Base-by-base conservation (phyloP, 2,113 vertebrate species). In the Tachysurus fulvidraco region DNA sequence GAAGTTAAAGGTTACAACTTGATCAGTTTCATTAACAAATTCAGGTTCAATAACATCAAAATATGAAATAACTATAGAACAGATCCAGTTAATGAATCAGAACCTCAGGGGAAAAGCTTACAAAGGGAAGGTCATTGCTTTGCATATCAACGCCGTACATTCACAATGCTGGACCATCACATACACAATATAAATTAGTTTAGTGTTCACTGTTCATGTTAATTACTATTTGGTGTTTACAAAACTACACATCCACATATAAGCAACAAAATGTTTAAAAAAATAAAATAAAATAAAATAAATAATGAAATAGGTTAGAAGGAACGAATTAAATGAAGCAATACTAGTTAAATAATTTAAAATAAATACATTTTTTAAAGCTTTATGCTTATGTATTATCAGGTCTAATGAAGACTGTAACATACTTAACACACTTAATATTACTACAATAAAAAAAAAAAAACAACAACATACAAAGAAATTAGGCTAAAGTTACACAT, bases 121-220 rank as follows among this genome's bases (percentile, higher is more conserved):
- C 84, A 65, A 64, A 78, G 57, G 46, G 52, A 81, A 55, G 0
- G 11, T 28, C 78, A 86, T 11, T 30, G 52, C 41, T 69, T 74
- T 60, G 79, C 67, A 74, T 30, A 52, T 62, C 30, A 82, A 81
- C 10, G 28, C 64, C 10, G 3, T 57, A 86, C 55, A 54, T 82
- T 86, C 65, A 82, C 55, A 81, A 86, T 60, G 78, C 55, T 73
- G 79, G 41, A 74, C 50, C 67, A 69, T 54, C 14, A 83, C 62
- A 83, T 67, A 46, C n/a, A 36, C 21, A 60, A 7, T 25, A 81
- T 19, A 57, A 50, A 55, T 13, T 7, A 80, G 19, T 36, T 80
- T 19, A 57, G 52, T 7, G 12, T 36, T 59, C 30, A 80, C 17
- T 59, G 14, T 36, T 28, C 55, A 36, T 4, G 11, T 5, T 60